Conservation (phyloP, 1,140 invertebrate genomes). For the Dryas iulia region DNA sequence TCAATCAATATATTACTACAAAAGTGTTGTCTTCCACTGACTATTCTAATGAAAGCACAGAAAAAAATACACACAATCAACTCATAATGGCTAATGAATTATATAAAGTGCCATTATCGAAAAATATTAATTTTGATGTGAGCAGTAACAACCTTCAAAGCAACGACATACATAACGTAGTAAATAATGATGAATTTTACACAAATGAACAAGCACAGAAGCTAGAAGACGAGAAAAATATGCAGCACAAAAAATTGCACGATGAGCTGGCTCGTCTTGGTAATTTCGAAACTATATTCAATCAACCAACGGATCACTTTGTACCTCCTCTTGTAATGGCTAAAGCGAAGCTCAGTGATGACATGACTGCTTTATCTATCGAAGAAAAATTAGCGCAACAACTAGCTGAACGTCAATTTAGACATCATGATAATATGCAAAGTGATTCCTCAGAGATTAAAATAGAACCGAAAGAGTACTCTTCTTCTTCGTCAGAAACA, state of each 20-base stretch:
- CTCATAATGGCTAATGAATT: conserved; percentile 24
- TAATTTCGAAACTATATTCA: conserved; percentile 73
- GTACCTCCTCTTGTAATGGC: conserved; percentile 78
- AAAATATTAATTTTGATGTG: conserved; percentile 47
- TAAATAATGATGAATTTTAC: conserved; percentile 43
- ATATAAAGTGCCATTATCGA: conserved; percentile 39
- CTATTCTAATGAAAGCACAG: conserved; percentile 17
- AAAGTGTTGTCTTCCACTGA: conserved; percentile 35
- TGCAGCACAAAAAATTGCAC: conserved; percentile 66
- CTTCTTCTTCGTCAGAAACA: conserved; percentile 6
- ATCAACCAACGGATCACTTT: conserved; percentile 77
- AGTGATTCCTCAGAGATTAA: conserved; percentile 28
- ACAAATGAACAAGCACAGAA: conserved; percentile 52
- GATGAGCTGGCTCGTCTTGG: conserved; percentile 63
- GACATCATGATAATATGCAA: conserved; percentile 40
- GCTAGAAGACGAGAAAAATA: conserved; percentile 60
- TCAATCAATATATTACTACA: conserved; percentile 38
- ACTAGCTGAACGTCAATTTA: conserved; percentile 50
- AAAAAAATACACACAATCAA: conserved; percentile 34
- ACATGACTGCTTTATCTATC: conserved; percentile 75
- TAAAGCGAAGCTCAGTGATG: conserved; percentile 75
- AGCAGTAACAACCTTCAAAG: conserved; percentile 58
- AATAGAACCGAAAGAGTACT: conserved; percentile 13
- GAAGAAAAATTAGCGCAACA: conserved; percentile 76
- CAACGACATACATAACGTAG: conserved; percentile 57